Conservation (phyloP, 2,113 vertebrate genomes). For the Plectropomus leopardus region DNA sequence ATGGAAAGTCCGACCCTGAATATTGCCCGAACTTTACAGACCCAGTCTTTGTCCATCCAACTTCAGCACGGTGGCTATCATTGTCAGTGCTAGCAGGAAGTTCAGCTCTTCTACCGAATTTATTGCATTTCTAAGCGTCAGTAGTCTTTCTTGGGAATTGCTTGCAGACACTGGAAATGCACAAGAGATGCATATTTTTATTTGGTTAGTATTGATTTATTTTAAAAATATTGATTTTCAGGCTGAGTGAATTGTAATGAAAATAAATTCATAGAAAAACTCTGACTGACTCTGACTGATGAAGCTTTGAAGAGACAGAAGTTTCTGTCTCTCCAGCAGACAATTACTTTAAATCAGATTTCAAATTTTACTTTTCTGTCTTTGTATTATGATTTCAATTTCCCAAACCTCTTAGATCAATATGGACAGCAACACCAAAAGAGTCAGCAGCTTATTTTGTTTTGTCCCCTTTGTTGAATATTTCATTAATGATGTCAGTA, state of each 20-base stretch:
- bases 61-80: too few relatives aligned
- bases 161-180: too few relatives aligned
- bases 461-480: conserved; percentile 3
- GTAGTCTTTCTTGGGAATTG: too few relatives aligned
- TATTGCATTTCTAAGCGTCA: background rate
- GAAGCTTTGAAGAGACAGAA: conserved; percentile 1
- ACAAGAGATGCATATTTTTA: background rate
- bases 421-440: background rate
- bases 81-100: background rate
- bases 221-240: background rate
- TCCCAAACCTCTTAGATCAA: background rate
- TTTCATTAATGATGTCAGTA: background rate
- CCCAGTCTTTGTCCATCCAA: too few relatives aligned
- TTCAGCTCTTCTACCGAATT: background rate
- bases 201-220: background rate
- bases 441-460: background rate
- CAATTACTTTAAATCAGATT: conserved; percentile 10
- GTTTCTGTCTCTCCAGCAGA: background rate
- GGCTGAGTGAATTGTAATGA: background rate
- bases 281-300: background rate
- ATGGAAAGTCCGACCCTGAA: too few relatives aligned
- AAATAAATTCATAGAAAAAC: background rate
- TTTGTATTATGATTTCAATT: background rate
- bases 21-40: too few relatives aligned
- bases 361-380: background rate